Base-by-base conservation (phyloP, 2,797 vertebrate genomes). In the Bryconaethiops microstoma region DNA sequence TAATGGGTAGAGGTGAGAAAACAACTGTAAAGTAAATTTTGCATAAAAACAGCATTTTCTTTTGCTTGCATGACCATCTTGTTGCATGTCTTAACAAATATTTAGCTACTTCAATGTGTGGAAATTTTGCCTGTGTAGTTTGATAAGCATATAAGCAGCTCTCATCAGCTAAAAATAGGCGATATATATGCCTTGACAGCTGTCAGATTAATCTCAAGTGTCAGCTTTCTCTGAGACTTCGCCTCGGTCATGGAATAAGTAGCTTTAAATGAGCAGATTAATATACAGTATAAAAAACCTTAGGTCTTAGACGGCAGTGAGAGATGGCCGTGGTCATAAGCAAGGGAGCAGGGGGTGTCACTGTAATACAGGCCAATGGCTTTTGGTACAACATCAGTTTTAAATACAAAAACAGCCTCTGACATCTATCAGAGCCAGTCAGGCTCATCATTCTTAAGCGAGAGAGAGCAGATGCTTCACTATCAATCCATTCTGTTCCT, bases 351-450 rank as follows among this genome's bases (percentile, higher is more conserved):
- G 59, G 81, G 76, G 86, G 67, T 50, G 48, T 78, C 40, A 82
- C 10, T 78, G 84, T 35, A 87, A 87, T 82, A 85, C 80, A 84
- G 86, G 88, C 55, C 25, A 64, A 77, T 54, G 48, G 59, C 19
- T 45, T 79, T 42, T 68, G 63, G 85, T 21, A 42, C 5, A 69
- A 60, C 25, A 82, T 75, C 45, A 65, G 70, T 72, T 73, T 88
- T 80, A 90, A 87, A 88, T 84, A 88, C 76, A 48, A 65, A 90
- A 91, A 92, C 88, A 85, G 79, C 77, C 79, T 85, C 85, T 90
- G 92, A 92, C 90, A 90, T 85, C 87, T 82, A 87, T 93, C 88
- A 87, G 82, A 90, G 81, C 73, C 54, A 74, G 88, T 90, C 86
- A 88, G 76, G 50, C 77, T 75, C 74, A 76, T 57, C 40, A 42